A percentile compares a stretch with the other conserved stretches of the same genome.
Evolutionary conservation across 2,888 invertebrate genomes (phyloP).

Genomic region (Lithophane ornitopus): DNA sequence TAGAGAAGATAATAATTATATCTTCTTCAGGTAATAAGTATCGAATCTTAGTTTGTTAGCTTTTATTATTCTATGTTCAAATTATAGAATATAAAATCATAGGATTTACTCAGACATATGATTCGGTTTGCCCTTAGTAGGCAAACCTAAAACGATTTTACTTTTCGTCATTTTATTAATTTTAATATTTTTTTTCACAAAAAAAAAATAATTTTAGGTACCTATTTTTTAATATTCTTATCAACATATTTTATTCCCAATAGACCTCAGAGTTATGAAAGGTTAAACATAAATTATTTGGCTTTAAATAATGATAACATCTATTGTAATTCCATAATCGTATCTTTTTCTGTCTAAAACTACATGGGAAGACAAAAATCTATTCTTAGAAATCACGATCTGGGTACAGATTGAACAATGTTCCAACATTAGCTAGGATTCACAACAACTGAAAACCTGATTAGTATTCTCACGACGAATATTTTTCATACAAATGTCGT

Average conservation of each 20-base stretch:
- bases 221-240: not conserved
- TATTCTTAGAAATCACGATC: slow-evolving; percentile 27
- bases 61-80: not conserved
- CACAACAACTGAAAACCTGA: slow-evolving; percentile 16
- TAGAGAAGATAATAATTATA: too few species aligned
- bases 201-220: slow-evolving; percentile 5
- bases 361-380: slow-evolving; percentile 16
- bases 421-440: slow-evolving; percentile 21
- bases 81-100: not conserved
- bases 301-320: slow-evolving; percentile 13
- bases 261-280: not conserved
- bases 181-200: not conserved
- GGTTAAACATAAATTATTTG: slow-evolving; percentile 5
- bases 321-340: slow-evolving; percentile 21
- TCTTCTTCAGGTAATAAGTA: too few species aligned
- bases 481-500: slow-evolving; percentile 62
- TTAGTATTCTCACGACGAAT: slow-evolving; percentile 59
- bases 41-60: too few species aligned
- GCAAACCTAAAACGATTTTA: not conserved
- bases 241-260: too few species aligned
- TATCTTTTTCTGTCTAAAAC: slow-evolving; percentile 21
- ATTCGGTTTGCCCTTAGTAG: not conserved
- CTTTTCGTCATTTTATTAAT: not conserved
- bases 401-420: slow-evolving; percentile 32
- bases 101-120: not conserved